A percentile compares a stretch with the other conserved stretches of the same genome.
Conservation (phyloP, 2,113 vertebrate genomes). For the Himantopus leucocephalus region DNA sequence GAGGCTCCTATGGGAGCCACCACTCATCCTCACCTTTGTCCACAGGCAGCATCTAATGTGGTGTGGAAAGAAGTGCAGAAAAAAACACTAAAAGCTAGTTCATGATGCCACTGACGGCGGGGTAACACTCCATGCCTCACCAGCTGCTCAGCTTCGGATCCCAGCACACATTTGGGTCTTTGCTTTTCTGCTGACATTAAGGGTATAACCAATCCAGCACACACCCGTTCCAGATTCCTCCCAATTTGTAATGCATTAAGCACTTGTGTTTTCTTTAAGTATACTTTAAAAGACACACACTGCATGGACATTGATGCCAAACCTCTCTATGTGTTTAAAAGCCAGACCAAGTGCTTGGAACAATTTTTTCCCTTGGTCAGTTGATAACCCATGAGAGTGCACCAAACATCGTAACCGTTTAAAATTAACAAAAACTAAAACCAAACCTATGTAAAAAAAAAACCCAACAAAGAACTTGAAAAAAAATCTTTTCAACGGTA, state of each 20-base stretch:
- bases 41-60: not conserved
- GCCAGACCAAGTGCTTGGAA: not conserved
- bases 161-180: fast-evolving
- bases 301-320: not conserved
- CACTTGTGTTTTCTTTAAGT: not conserved
- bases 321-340: not conserved
- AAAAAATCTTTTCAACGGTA: not conserved
- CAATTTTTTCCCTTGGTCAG: not conserved
- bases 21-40: not conserved
- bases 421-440: not conserved
- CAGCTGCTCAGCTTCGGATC: not conserved
- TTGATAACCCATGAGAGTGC: not conserved
- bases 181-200: not conserved
- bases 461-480: not conserved
- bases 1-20: not conserved
- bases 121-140: not conserved
- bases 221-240: not conserved
- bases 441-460: not conserved
- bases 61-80: not conserved
- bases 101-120: fast-evolving
- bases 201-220: not conserved
- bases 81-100: not conserved
- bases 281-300: not conserved
- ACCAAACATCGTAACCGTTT: not conserved
- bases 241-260: not conserved